A percentile compares a stretch with the other conserved stretches of the same genome.
Evolutionary conservation across 1,140 invertebrate species (phyloP).

Genomic region (Diorhabda sublineata): DNA sequence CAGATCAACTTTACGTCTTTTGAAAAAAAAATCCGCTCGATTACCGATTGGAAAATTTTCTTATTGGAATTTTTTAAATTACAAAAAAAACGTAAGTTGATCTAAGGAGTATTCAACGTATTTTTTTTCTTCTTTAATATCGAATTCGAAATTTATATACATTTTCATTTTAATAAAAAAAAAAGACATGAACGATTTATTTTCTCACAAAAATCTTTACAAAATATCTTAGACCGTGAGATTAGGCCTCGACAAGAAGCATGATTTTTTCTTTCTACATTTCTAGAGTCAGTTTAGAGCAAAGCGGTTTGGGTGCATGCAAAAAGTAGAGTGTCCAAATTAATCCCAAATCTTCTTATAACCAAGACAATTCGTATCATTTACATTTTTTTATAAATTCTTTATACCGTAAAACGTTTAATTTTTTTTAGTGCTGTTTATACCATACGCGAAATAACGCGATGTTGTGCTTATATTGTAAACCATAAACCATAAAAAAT

Average conservation of each 20-base stretch:
- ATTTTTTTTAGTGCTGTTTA: too few species aligned
- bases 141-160: conserved; percentile 27
- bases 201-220: conserved; percentile 18
- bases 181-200: conserved; percentile 21
- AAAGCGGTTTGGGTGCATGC: conserved; percentile 30
- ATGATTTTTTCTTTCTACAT: conserved; percentile 17
- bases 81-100: not conserved
- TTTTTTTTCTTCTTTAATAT: conserved; percentile 18
- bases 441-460: too few species aligned
- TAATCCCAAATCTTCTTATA: too few species aligned
- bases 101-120: not conserved
- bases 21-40: too few species aligned
- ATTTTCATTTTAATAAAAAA: conserved; percentile 14
- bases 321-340: conserved; percentile 8
- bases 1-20: too few species aligned
- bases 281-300: conserved; percentile 22
- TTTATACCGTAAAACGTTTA: too few species aligned
- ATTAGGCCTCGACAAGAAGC: conserved; percentile 33
- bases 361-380: too few species aligned
- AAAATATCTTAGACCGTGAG: conserved; percentile 29
- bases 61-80: too few species aligned
- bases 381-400: too few species aligned
- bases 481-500: too few species aligned
- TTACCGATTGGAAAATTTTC: too few species aligned
- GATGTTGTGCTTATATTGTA: too few species aligned